phyloP scores from a whole-genome alignment of 2,797 vertebrate genomes.

The Octomys mimax region DNA sequence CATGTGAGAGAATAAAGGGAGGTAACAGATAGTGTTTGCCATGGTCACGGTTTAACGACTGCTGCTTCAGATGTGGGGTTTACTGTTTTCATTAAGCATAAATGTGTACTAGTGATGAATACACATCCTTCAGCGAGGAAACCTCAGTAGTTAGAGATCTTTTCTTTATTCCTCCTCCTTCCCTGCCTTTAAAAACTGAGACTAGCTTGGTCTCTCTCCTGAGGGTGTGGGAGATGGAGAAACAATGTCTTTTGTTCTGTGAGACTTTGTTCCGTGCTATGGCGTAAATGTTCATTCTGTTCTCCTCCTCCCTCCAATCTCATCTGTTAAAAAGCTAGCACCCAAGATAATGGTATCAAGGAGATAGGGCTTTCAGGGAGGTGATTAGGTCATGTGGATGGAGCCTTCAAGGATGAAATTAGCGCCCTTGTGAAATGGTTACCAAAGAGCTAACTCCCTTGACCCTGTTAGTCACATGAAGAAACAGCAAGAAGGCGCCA shows the following conservation, averaged over 20 bases:
- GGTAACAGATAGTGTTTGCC: background rate
- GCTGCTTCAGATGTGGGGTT: background rate
- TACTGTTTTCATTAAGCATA: background rate
- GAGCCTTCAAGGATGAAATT: background rate
- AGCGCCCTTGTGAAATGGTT: background rate
- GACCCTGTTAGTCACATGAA: too few species aligned
- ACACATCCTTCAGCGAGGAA: background rate
- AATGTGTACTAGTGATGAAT: background rate
- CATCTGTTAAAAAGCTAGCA: background rate
- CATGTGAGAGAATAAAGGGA: background rate
- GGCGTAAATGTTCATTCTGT: background rate
- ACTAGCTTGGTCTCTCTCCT: background rate
- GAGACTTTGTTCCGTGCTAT: background rate
- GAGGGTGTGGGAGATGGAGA: background rate
- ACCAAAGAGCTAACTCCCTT: background rate
- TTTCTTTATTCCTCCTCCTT: background rate
- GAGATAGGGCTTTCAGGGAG: background rate
- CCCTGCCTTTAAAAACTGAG: background rate
- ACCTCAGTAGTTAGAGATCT: background rate
- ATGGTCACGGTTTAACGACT: background rate
- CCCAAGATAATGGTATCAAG: background rate
- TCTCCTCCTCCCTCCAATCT: background rate
- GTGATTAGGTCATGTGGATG: background rate
- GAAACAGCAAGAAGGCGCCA: background rate
- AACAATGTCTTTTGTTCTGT: background rate